These are phyloP conservation scores for Ophion costatus DNA, from an alignment of 2,888 invertebrate species.

Conservation along the genomic window DNA sequence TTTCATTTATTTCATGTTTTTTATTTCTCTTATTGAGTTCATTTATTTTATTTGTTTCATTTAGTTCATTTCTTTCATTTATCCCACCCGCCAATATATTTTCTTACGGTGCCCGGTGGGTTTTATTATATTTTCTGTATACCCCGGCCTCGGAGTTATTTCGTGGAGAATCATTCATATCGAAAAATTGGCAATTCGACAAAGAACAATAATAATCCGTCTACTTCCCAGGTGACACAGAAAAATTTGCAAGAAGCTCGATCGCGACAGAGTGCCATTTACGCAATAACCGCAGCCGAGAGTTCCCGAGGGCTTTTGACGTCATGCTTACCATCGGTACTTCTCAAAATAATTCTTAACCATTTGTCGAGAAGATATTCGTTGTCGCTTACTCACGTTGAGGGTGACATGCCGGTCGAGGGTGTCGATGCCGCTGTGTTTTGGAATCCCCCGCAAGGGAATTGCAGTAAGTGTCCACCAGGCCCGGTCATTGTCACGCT, in stretches of 20 bases:
- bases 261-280: conserved; percentile 85
- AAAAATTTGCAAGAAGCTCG: conserved; percentile 83
- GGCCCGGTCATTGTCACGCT: neutral
- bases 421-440: conserved; percentile 87
- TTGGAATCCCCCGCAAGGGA: conserved; percentile 91
- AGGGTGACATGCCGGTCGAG: conserved; percentile 88
- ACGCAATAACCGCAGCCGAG: conserved; percentile 85
- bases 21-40: no score
- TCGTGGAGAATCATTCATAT: neutral
- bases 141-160: neutral
- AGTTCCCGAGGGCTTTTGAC: conserved; percentile 86
- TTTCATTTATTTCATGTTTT: no score
- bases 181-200: neutral
- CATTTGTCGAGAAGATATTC: conserved; percentile 88
- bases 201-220: neutral
- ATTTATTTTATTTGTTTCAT: no score
- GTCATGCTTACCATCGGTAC: conserved; percentile 86
- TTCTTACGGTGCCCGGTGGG: neutral
- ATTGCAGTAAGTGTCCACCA: conserved; percentile 87
- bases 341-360: conserved; percentile 86
- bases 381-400: conserved; percentile 86
- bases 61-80: no score
- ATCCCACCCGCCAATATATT: neutral
- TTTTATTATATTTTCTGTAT: neutral
- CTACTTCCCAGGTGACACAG: conserved; percentile 79